These are phyloP conservation scores for Rhynchophorus ferrugineus DNA, from an alignment of 1,140 invertebrate genomes.

Conservation along the genomic window DNA sequence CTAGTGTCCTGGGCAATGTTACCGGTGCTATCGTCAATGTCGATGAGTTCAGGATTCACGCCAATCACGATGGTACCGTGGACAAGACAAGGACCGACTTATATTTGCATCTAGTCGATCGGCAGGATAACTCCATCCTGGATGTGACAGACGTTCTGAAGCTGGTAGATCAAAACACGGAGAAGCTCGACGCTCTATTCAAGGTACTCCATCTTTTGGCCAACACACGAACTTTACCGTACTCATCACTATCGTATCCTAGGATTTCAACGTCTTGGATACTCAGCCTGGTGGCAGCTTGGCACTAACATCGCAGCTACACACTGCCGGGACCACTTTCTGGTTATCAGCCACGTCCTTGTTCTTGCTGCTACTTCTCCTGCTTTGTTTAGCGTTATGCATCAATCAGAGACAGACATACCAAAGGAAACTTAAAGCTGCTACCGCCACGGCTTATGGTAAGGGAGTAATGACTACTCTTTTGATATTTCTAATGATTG, in stretches of 20 bases:
- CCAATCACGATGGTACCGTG: constrained; percentile 84
- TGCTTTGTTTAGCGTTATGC: constrained; percentile 71
- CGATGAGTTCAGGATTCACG: constrained; percentile 87
- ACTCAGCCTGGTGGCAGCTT: constrained; percentile 71
- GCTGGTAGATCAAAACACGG: constrained; percentile 85
- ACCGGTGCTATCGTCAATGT: constrained; percentile 89
- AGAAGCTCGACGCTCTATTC: constrained; percentile 78
- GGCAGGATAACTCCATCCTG: constrained; percentile 81
- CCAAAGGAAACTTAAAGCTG: constrained; percentile 81
- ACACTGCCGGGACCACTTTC: constrained; percentile 48
- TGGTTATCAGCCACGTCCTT: constrained; percentile 76
- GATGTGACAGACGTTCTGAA: constrained; percentile 77
- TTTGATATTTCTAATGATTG: neutral
- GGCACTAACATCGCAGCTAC: constrained; percentile 44
- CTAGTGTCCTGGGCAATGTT: constrained; percentile 69
- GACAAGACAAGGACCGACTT: constrained; percentile 92
- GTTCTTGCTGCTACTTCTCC: constrained; percentile 67
- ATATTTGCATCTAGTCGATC: constrained; percentile 87
- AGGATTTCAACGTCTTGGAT: constrained; percentile 83
- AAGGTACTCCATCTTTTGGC: constrained; percentile 54
- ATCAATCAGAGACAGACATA: constrained; percentile 77
- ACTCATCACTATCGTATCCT: too few relatives aligned
- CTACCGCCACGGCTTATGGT: constrained; percentile 88
- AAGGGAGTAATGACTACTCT: constrained; percentile 31
- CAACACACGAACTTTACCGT: too few relatives aligned